Base-by-base conservation (phyloP, 1,140 invertebrate genomes). In the Dinoponera quadriceps region DNA sequence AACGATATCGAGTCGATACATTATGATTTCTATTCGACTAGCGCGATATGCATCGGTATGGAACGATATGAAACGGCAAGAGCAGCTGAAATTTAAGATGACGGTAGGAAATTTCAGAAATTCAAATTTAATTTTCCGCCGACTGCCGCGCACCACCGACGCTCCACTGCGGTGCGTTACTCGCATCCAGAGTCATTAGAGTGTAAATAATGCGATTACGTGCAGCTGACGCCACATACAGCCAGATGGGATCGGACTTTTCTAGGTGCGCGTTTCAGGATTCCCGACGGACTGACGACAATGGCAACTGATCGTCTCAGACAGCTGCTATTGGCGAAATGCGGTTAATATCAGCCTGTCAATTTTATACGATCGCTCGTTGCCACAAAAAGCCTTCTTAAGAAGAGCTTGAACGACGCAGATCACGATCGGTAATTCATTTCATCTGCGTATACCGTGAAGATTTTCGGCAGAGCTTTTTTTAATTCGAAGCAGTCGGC, bases 281-380 rank as follows among this genome's bases (percentile, higher is more conserved):
- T 68, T 68, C 44, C 2, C 13, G 68, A 22, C 18, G 33, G 75
- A 44, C 38, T n/a, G 38, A 9, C 7, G 3, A 78, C 55, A 38
- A 27, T 33, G n/a, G n/a, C n/a, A n/a, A n/a, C 16, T 25, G 14
- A 20, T 3, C 14, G 18, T 20, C 27, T 44, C n/a, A n/a, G 62
- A 54, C 20, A 54, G 33, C 13, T 44, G 38, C 38, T 44, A 44
- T 44, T 9, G 49, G 55, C 68, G 49, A 44, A 68, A 78, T 1
- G 29, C 18, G 51, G 9, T 38, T 78, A 69, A 69, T 78, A 78
- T 78, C 1, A 7, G 22, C 33, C 5, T 38, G 48, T 77, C 60
- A 78, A 22, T 68, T 9, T 18, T 75, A 38, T n/a, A 62, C 25
- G 3, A 14, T 51, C 29, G 62, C 4, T 63, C 16, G 29, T 55